Conservation (phyloP, 2,797 vertebrate genomes). For the Adrianichthys oophorus region DNA sequence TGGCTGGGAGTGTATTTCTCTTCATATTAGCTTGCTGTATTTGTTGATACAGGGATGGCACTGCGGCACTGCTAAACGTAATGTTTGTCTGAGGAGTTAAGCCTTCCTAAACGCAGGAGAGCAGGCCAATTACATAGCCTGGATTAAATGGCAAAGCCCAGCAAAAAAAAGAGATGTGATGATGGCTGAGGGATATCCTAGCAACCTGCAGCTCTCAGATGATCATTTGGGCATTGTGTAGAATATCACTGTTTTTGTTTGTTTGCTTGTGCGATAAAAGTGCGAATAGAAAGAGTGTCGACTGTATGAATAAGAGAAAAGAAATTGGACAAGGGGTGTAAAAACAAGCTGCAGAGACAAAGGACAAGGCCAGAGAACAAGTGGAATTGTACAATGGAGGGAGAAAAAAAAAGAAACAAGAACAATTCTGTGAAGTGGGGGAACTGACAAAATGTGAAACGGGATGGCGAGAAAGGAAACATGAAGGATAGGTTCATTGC, state of each 20-base stretch:
- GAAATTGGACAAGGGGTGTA: background rate
- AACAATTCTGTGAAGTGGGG: constrained; percentile 53
- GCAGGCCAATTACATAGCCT: constrained; percentile 68
- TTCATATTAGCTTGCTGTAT: constrained; percentile 31
- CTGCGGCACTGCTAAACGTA: constrained; percentile 39
- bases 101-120: constrained; percentile 62
- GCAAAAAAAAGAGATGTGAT: constrained; percentile 73
- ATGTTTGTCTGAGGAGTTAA: constrained; percentile 56
- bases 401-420: constrained; percentile 15
- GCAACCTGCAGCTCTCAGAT: constrained; percentile 68
- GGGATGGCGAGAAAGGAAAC: constrained; percentile 30
- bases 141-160: constrained; percentile 73
- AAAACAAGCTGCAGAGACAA: constrained; percentile 43
- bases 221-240: constrained; percentile 43
- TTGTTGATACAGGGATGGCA: constrained; percentile 49
- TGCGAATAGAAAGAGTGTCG: constrained; percentile 8
- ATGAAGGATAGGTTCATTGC: constrained; percentile 33
- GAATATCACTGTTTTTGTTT: constrained; percentile 59
- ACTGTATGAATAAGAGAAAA: background rate
- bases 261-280: constrained; percentile 39
- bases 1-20: constrained; percentile 23
- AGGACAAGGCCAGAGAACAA: constrained; percentile 32
- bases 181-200: constrained; percentile 71
- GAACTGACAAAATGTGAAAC: constrained; percentile 50
- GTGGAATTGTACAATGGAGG: constrained; percentile 22